phyloP scores from a whole-genome alignment of 30 jellyfish, hydroid and myxozoan species.

The Chrysaora quinquecirrha region DNA sequence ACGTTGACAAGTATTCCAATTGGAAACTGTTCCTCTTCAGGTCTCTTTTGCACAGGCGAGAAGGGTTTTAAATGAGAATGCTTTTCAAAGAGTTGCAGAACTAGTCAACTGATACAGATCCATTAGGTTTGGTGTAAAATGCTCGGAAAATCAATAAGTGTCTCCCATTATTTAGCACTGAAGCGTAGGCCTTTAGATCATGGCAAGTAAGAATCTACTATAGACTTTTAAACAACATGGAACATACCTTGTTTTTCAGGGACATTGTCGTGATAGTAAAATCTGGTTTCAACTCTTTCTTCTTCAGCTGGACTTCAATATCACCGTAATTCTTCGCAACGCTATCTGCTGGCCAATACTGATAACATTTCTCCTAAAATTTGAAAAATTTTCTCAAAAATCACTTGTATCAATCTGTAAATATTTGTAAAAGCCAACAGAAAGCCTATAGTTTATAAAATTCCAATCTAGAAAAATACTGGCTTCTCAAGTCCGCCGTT shows the following conservation, averaged over 20 bases:
- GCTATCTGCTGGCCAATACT: conserved; percentile 91
- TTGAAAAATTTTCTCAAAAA: neutral
- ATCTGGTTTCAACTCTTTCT: conserved; percentile 78
- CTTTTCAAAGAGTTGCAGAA: too few relatives aligned
- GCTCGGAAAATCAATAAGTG: too few relatives aligned
- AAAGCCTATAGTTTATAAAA: too few relatives aligned
- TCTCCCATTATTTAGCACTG: too few relatives aligned
- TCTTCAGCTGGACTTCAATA: conserved; percentile 67
- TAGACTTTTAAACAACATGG: neutral
- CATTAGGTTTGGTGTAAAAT: too few relatives aligned
- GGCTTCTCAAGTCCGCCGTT: neutral
- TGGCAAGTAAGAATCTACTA: too few relatives aligned
- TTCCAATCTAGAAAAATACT: neutral
- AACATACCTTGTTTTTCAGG: conserved; percentile 37
- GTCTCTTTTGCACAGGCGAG: too few relatives aligned
- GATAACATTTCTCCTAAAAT: conserved; percentile 75
- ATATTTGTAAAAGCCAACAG: neutral
- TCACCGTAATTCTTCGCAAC: conserved; percentile 60
- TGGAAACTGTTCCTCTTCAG: too few relatives aligned
- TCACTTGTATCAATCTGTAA: neutral
- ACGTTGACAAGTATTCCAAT: too few relatives aligned
- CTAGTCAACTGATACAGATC: too few relatives aligned
- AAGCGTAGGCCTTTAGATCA: too few relatives aligned
- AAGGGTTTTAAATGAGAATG: too few relatives aligned
- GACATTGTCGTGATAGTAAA: conserved; percentile 70